phyloP scores from a whole-genome alignment of 2,888 invertebrate species.

The Cremastobaeus sp. region DNA sequence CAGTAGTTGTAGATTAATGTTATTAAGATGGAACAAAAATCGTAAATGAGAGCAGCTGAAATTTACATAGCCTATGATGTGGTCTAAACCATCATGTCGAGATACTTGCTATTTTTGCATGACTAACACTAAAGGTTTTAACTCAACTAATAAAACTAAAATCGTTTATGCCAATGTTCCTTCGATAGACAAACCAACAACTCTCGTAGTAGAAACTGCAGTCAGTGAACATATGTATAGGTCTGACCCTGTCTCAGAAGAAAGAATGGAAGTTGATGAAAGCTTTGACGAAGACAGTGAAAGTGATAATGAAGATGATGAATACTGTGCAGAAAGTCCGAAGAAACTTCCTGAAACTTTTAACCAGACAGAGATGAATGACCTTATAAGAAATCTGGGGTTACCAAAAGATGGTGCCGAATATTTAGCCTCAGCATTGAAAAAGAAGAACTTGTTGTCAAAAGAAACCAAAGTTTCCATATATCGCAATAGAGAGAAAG shows the following conservation, averaged over 20 bases:
- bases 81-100: slow-evolving; percentile 13
- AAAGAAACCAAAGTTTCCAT: slow-evolving; percentile 35
- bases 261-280: slow-evolving; percentile 12
- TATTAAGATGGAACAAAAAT: slow-evolving; percentile 12
- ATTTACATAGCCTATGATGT: slow-evolving; percentile 12
- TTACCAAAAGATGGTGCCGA: no score
- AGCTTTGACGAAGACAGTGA: slow-evolving; percentile 2
- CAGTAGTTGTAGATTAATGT: slow-evolving; percentile 58
- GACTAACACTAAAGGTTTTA: slow-evolving; percentile 18
- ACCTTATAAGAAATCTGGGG: slow-evolving; percentile 61
- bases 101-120: slow-evolving; percentile 20
- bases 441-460: slow-evolving; percentile 53
- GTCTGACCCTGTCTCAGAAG: background rate
- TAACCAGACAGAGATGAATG: slow-evolving; percentile 60
- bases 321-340: background rate
- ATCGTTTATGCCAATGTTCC: slow-evolving; percentile 21
- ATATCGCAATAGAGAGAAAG: slow-evolving; percentile 41
- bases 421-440: slow-evolving; percentile 56
- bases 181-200: slow-evolving; percentile 8
- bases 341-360: slow-evolving; percentile 22
- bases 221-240: background rate
- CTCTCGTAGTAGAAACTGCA: slow-evolving; percentile 6
- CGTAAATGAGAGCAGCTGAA: slow-evolving; percentile 4
- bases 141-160: slow-evolving; percentile 9
- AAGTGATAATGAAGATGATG: slow-evolving; percentile 10